phyloP scores from a whole-genome alignment of 2,888 invertebrate species.

The Napeogenes sylphis region DNA sequence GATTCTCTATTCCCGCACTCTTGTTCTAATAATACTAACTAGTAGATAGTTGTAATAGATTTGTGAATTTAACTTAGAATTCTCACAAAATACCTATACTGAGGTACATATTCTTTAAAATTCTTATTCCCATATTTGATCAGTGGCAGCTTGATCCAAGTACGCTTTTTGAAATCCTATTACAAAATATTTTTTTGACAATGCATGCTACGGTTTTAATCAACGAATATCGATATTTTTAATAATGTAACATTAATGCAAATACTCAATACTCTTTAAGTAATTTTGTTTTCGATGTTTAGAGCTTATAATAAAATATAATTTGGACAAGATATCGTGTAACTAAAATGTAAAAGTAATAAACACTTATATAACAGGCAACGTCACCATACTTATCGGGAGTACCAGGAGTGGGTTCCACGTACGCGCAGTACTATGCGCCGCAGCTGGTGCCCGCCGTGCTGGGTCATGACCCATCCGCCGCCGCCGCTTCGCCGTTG shows the following conservation, averaged over 20 bases:
- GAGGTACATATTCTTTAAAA: not conserved
- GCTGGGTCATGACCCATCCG: constrained; percentile 92
- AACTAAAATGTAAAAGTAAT: not conserved
- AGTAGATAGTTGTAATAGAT: not conserved
- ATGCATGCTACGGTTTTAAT: constrained; percentile 64
- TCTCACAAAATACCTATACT: constrained; percentile 7
- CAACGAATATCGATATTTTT: constrained; percentile 38
- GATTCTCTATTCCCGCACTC: constrained; percentile 11
- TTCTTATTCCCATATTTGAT: constrained; percentile 49
- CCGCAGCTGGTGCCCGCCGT: constrained; percentile 93
- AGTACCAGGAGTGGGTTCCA: constrained; percentile 91
- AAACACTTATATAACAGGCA: constrained; percentile 76
- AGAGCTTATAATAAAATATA: not conserved
- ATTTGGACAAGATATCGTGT: not conserved
- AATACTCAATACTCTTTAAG: not conserved
- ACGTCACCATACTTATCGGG: constrained; percentile 95
- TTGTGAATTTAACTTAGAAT: not conserved
- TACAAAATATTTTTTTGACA: constrained; percentile 52
- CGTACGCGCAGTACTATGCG: constrained; percentile 94
- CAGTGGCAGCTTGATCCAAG: constrained; percentile 64
- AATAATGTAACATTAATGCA: constrained; percentile 10
- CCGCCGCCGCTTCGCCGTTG: constrained; percentile 85
- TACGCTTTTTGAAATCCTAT: constrained; percentile 52
- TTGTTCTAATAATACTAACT: constrained; percentile 5
- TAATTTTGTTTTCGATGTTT: not conserved